These are phyloP conservation scores for Dicrostonyx torquatus DNA, from an alignment of 2,797 vertebrate species.

Conservation along the genomic window DNA sequence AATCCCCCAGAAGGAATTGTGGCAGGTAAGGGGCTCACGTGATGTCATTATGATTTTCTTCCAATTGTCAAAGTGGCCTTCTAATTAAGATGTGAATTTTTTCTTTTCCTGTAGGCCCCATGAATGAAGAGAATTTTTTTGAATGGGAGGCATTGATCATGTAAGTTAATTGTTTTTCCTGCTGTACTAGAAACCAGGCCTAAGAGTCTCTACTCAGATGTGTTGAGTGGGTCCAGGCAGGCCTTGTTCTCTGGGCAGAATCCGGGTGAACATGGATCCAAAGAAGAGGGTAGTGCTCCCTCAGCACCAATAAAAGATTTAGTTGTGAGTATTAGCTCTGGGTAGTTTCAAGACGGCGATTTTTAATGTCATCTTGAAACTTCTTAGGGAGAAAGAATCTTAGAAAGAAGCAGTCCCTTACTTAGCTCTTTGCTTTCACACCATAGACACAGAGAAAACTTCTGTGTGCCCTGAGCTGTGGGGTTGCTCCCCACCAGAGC, in stretches of 20 bases:
- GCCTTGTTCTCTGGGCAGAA: not conserved
- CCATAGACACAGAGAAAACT: not conserved
- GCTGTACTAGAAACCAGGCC: not conserved
- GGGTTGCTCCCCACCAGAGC: not conserved
- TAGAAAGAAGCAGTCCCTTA: not conserved
- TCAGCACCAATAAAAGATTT: not conserved
- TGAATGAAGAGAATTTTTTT: slow-evolving; percentile 99
- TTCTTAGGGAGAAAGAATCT: not conserved
- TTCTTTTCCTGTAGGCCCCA: slow-evolving; percentile 89
- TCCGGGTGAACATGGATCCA: not conserved
- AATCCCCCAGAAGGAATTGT: slow-evolving; percentile 98
- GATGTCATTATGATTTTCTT: slow-evolving; percentile 23
- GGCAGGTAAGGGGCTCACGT: slow-evolving; percentile 90
- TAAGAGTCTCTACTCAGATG: not conserved
- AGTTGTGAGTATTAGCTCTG: not conserved
- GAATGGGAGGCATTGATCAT: slow-evolving; percentile 99
- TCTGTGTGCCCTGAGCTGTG: not conserved
- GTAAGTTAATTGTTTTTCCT: slow-evolving; percentile 87
- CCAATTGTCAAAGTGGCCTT: not conserved
- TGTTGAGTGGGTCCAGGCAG: accelerated
- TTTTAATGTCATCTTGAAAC: not conserved
- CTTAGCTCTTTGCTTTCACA: not conserved
- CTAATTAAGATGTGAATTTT: slow-evolving; percentile 51
- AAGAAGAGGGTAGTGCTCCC: not conserved
- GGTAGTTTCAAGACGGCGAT: not conserved